Percentiles rank a stretch among this genome's conserved stretches.
phyloP scores from a whole-genome alignment of 2,797 vertebrate genomes.

The Lepilemur ruficaudatus region DNA sequence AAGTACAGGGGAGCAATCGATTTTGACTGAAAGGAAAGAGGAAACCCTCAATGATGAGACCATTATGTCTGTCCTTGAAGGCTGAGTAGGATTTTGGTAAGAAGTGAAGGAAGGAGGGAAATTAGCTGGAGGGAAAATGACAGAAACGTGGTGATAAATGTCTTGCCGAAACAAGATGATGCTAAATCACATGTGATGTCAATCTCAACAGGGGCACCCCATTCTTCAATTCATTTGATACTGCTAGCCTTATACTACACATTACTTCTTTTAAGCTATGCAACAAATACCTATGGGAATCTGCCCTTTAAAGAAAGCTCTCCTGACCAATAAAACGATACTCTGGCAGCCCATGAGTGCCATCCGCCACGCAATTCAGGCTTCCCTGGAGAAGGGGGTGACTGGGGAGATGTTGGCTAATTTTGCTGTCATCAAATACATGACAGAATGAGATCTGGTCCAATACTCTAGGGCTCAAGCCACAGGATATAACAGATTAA shows the following conservation, averaged over 20 bases:
- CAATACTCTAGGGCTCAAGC: not conserved
- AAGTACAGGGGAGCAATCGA: not conserved
- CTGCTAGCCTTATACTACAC: not conserved
- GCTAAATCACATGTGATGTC: not conserved
- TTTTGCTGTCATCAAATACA: slow-evolving; percentile 40
- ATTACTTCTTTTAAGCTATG: not conserved
- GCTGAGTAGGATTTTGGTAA: not conserved
- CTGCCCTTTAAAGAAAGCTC: not conserved
- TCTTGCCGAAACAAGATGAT: not conserved
- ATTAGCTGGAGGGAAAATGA: not conserved
- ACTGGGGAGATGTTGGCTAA: not conserved
- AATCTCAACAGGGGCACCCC: not conserved
- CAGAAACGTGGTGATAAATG: not conserved
- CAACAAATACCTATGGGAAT: not conserved
- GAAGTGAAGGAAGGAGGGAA: not conserved
- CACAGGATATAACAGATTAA: not conserved
- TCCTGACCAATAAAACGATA: not conserved
- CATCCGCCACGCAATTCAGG: not conserved
- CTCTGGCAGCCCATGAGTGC: not conserved
- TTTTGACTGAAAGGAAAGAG: not conserved
- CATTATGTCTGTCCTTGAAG: not conserved
- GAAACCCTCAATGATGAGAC: not conserved
- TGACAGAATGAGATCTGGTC: not conserved
- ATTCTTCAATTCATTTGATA: slow-evolving; percentile 2
- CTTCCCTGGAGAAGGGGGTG: not conserved